Base-by-base conservation (phyloP, 2,797 vertebrate genomes). In the Pterois miles region DNA sequence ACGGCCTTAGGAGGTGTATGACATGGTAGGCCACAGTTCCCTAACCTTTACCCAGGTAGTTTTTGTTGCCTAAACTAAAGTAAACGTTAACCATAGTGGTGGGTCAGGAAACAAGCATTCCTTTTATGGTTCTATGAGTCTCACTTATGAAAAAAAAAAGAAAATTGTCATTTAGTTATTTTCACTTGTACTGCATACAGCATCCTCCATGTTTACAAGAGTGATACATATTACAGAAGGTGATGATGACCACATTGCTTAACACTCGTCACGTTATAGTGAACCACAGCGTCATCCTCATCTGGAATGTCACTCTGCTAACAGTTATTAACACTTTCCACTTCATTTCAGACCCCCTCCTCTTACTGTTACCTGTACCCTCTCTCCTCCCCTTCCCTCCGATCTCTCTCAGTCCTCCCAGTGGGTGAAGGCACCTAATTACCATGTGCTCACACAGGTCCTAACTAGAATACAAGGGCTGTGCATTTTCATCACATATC, bases 291-390 rank as follows among this genome's bases (percentile, higher is more conserved):
- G 5, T 25, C 12, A 0, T 20, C 36, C 25, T 64, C n/a, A 29
- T 33, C 5, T 43, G 27, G 57, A 67, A 76, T 77, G 62, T 66
- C 54, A 31, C 46, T 60, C 54, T 75, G 53, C 34, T 57, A 29
- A 22, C 59, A 58, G 40, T 77, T 74, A 46, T 46, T 46, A 46
- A 46, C 43, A 80, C 63, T 40, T 62, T 80, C 27, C 23, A 56
- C 48, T 76, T 76, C 13, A 78, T 76, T 81, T 70, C 60, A 77
- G 67, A 66, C 29, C 34, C 34, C 31, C 22, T 64, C 76, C 22
- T 25, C 50, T 23, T 10, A n/a, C 25, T 7, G 11, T 66, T 67
- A 43, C 43, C 54, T 34, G 13, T 23, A 18, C 16, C 50, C 31
- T 18, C 10, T 38, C 25, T 18, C 14, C n/a, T n/a, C n/a, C n/a